phyloP scores from a whole-genome alignment of 1,140 invertebrate genomes.

The Musca vetustissima region DNA sequence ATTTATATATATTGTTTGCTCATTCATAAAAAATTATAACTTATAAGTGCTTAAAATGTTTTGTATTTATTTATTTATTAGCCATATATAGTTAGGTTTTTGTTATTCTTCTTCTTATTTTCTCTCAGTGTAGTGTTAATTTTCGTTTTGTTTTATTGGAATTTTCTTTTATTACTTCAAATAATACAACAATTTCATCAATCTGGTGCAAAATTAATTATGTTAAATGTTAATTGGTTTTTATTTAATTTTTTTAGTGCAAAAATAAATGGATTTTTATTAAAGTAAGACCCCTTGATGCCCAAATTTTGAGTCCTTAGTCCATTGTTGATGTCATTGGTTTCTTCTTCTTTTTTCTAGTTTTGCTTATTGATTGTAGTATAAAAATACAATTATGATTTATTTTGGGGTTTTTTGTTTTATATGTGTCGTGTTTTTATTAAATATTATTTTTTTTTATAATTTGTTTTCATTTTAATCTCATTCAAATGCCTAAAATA shows the following conservation, averaged over 20 bases:
- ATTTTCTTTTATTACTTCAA: conserved; percentile 29
- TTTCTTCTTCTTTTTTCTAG: neutral
- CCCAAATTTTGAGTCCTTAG: conserved; percentile 30
- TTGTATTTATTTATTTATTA: neutral
- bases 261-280: conserved; percentile 26
- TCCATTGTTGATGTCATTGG: neutral
- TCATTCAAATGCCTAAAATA: conserved; percentile 42
- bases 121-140: conserved; percentile 19
- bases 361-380: conserved; percentile 1
- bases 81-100: neutral
- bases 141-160: conserved; percentile 17
- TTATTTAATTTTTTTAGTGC: conserved; percentile 15
- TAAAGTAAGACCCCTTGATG: conserved; percentile 38
- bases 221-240: conserved; percentile 25
- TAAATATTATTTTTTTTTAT: no score
- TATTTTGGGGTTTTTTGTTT: conserved; percentile 26
- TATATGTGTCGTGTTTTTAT: no score
- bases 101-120: conserved; percentile 34
- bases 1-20: no score
- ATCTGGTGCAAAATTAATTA: conserved; percentile 25
- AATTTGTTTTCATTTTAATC: conserved; percentile 30
- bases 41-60: conserved; percentile 25
- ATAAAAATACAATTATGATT: neutral
- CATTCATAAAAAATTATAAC: conserved; percentile 14
- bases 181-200: conserved; percentile 47